Base-by-base conservation (phyloP, 2,888 invertebrate species). In the Stenotaenia linearis region DNA sequence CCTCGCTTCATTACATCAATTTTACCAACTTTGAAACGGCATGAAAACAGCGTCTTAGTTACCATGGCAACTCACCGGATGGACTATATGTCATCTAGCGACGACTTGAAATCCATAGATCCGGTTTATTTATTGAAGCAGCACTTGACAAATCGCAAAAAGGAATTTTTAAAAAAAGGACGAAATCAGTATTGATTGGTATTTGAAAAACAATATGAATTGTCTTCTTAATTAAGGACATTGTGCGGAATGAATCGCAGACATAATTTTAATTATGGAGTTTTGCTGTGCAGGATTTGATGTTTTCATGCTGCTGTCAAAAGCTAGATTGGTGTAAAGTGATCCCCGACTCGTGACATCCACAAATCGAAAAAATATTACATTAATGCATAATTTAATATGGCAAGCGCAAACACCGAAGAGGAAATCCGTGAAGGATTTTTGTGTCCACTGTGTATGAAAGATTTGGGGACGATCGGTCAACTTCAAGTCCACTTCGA, bases 361-460 rank as follows among this genome's bases (percentile, higher is more conserved):
- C 18, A 21, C 9, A 56, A 23, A 23, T 56, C 21, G 1, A n/a
- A 69, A 15, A 9, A 18, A 9, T 21, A 1, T 28, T 23, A 69
- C 9, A 37, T 32, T 32, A 28, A 69, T 28, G 28, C 69, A 69
- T 69, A 69, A 69, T 69, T 69, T 0, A 28, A 69, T 69, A 80
- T 80, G 80, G 80, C 80, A 21, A 74, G 79, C 18, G 32, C 77
- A 25, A 40, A 69, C 18, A 77, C 76, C 25, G 79, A 80, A 15
- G 82, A 81, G 21, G 89, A 90, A 84, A 92, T 95, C 83, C 88
- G 94, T 81, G 97, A 98, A 87, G 98, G 98, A 5, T 97, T 98
- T 85, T 88, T 98, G 10, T 98, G 98, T 86, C 97, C 98, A 0
- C 94, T 97, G 84, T 98, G 98, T 85, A 93, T 95, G 88, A 91